Percentiles rank a stretch among this genome's conserved stretches.
phyloP scores from a whole-genome alignment of 2,888 invertebrate species.

The Tetragonisca angustula region DNA sequence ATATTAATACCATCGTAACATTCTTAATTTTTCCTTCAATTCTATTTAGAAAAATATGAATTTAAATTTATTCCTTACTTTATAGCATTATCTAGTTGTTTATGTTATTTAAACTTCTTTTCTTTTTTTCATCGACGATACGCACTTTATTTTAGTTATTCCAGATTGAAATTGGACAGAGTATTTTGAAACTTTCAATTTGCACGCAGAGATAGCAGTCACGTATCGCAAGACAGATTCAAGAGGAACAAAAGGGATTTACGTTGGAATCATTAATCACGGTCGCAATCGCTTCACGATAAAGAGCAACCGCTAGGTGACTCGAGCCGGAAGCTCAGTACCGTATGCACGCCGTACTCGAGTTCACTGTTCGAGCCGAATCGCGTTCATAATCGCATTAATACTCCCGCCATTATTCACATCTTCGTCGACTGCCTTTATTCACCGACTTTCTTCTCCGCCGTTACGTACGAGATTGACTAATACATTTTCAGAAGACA shows the following conservation, averaged over 20 bases:
- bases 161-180: background rate
- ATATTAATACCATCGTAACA: no score
- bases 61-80: no score
- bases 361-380: conserved; percentile 11
- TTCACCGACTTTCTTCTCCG: background rate
- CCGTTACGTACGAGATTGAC: background rate
- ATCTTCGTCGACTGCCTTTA: background rate
- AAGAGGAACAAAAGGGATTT: conserved; percentile 26
- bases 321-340: conserved; percentile 39
- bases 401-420: background rate
- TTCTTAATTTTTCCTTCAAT: no score
- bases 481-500: background rate
- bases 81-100: no score
- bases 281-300: conserved; percentile 38
- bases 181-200: background rate
- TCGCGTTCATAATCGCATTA: conserved; percentile 3
- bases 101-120: no score
- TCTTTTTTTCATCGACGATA: no score
- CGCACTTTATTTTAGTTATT: no score
- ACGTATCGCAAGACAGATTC: conserved; percentile 5
- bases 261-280: conserved; percentile 42
- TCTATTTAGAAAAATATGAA: no score
- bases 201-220: background rate
- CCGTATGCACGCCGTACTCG: conserved; percentile 31
- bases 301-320: conserved; percentile 39